Conservation (phyloP, 2,797 vertebrate genomes). For the Poecilia gillii region DNA sequence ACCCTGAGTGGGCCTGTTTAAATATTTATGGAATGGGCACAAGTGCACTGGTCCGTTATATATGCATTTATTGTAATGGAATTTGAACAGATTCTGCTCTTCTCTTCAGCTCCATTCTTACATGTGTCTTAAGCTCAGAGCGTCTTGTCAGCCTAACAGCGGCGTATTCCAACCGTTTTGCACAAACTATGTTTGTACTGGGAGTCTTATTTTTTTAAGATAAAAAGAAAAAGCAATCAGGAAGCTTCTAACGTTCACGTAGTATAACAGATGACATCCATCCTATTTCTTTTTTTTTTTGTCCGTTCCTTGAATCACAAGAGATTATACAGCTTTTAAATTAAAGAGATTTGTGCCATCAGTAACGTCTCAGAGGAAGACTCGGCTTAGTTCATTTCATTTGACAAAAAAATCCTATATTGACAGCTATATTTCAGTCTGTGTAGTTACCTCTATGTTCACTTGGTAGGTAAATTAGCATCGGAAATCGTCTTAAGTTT, state of each 20-base stretch:
- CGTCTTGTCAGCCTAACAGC: neutral
- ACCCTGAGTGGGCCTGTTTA: neutral
- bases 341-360: neutral
- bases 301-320: neutral
- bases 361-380: neutral
- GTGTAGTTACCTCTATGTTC: neutral
- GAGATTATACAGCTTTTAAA: neutral
- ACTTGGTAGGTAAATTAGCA: neutral
- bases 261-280: neutral
- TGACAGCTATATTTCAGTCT: neutral
- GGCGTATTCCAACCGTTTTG: neutral
- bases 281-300: neutral
- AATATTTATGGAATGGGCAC: slow-evolving; percentile 41
- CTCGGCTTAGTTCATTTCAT: neutral
- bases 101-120: neutral
- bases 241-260: neutral
- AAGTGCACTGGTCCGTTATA: slow-evolving; percentile 43
- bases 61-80: slow-evolving; percentile 4
- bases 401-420: neutral
- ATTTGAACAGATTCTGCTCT: neutral
- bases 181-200: neutral
- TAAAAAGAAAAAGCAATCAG: neutral
- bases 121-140: neutral
- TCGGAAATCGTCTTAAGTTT: neutral
- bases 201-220: neutral